phyloP scores from a whole-genome alignment of 1,140 invertebrate genomes.

The Notospermus geniculatus region DNA sequence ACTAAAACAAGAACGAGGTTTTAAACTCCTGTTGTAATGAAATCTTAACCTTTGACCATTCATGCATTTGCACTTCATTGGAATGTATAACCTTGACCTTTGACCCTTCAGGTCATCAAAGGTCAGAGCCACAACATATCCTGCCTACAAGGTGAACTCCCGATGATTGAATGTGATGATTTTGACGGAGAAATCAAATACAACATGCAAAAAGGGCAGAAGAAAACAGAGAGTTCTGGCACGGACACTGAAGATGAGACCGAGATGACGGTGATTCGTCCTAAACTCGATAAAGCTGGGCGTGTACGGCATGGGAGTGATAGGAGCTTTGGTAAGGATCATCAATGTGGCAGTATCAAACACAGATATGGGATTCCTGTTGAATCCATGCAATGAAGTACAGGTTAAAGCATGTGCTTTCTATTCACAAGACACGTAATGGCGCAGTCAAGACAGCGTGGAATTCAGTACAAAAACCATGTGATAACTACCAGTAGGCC shows the following conservation, averaged over 20 bases:
- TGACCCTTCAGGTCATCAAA: slow-evolving; percentile 35
- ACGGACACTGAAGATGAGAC: slow-evolving; percentile 63
- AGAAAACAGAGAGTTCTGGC: slow-evolving; percentile 64
- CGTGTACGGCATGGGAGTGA: slow-evolving; percentile 41
- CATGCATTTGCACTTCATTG: neutral
- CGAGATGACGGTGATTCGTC: slow-evolving; percentile 63
- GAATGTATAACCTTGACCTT: neutral
- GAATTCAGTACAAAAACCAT: no score
- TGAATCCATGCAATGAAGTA: no score
- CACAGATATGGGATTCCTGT: no score
- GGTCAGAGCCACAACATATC: slow-evolving; percentile 67
- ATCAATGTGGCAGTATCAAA: no score
- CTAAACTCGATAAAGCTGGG: slow-evolving; percentile 37
- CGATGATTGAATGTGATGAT: slow-evolving; percentile 37
- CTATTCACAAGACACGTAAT: no score
- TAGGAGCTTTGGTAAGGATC: slow-evolving; percentile 48
- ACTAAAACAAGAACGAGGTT: no score
- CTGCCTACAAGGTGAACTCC: slow-evolving; percentile 53
- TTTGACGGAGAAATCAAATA: slow-evolving; percentile 45
- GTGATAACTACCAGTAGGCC: no score
- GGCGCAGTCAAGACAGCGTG: no score
- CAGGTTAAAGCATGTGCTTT: no score
- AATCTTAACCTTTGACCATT: slow-evolving; percentile 8
- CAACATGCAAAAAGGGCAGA: slow-evolving; percentile 33
- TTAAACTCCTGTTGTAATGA: slow-evolving; percentile 9